A percentile compares a stretch with the other conserved stretches of the same genome.
These are phyloP conservation scores for Tyto alba DNA, from an alignment of 2,113 vertebrate species.

Conservation along the genomic window DNA sequence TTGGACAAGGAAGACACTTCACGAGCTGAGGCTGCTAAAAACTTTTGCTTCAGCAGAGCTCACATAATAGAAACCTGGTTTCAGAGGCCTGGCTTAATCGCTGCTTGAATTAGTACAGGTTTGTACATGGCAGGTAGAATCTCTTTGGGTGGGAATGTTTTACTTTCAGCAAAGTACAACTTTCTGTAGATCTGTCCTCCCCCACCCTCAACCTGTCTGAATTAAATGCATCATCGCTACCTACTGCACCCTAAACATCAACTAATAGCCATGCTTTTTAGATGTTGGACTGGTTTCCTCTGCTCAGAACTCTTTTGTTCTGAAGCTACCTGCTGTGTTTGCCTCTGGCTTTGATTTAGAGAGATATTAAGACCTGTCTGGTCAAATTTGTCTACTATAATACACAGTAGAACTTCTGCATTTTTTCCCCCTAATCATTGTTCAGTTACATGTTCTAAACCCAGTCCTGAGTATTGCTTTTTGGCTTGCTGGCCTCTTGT, in stretches of 20 bases:
- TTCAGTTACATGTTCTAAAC: neutral
- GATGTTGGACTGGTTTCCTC: conserved; percentile 25
- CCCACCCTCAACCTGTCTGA: neutral
- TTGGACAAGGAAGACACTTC: conserved; percentile 91
- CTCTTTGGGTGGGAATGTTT: conserved; percentile 1
- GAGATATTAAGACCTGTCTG: neutral
- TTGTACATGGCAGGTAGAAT: conserved; percentile 28
- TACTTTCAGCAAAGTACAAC: neutral
- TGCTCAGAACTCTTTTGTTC: neutral
- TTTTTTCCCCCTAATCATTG: neutral
- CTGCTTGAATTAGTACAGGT: conserved; percentile 45
- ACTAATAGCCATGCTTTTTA: conserved; percentile 26
- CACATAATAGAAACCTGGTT: conserved; percentile 69
- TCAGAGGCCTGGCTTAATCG: conserved; percentile 45
- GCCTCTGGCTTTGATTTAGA: neutral
- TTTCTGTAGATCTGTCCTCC: neutral
- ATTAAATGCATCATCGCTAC: neutral
- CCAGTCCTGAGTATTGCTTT: conserved; percentile 2
- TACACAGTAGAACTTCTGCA: neutral
- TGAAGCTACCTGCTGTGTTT: neutral
- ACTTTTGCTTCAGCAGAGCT: conserved; percentile 73
- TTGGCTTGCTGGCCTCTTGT: neutral
- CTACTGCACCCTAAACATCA: conserved; percentile 16
- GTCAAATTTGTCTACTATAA: neutral
- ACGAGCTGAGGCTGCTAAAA: conserved; percentile 83